phyloP scores from a whole-genome alignment of 2,888 invertebrate genomes.

The Hypolimnas misippus region DNA sequence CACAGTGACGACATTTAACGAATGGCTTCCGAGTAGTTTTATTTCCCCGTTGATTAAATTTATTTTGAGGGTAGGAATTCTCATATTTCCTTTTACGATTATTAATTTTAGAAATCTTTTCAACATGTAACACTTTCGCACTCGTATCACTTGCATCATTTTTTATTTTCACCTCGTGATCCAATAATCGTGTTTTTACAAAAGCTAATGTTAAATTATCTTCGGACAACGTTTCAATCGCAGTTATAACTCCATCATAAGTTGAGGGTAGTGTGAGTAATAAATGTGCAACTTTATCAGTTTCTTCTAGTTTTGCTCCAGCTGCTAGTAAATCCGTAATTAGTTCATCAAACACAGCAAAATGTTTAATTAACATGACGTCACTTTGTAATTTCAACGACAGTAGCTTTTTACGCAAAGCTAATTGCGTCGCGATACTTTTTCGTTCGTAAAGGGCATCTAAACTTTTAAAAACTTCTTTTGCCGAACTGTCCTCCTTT shows the following conservation, averaged over 20 bases:
- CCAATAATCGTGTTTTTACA: background rate
- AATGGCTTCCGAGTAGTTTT: background rate
- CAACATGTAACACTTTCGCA: background rate
- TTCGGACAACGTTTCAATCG: background rate
- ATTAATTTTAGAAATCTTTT: background rate
- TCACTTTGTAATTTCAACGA: constrained; percentile 1
- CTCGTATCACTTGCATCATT: background rate
- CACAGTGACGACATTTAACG: background rate
- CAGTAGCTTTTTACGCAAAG: background rate
- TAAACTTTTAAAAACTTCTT: background rate
- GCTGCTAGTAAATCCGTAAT: background rate
- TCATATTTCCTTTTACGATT: background rate
- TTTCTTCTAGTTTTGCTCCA: background rate
- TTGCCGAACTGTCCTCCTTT: background rate
- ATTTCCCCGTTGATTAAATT: too few relatives aligned
- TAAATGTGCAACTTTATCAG: background rate
- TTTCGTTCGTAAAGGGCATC: background rate
- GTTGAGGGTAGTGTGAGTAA: background rate
- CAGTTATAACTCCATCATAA: constrained; percentile 2
- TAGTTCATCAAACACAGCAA: background rate
- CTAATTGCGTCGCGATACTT: background rate
- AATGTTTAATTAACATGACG: background rate
- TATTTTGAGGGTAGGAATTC: too few relatives aligned
- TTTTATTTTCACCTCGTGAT: background rate
- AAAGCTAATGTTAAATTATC: background rate